Conservation (phyloP, 2,113 vertebrate species). For the Oreotrochilus melanogaster region DNA sequence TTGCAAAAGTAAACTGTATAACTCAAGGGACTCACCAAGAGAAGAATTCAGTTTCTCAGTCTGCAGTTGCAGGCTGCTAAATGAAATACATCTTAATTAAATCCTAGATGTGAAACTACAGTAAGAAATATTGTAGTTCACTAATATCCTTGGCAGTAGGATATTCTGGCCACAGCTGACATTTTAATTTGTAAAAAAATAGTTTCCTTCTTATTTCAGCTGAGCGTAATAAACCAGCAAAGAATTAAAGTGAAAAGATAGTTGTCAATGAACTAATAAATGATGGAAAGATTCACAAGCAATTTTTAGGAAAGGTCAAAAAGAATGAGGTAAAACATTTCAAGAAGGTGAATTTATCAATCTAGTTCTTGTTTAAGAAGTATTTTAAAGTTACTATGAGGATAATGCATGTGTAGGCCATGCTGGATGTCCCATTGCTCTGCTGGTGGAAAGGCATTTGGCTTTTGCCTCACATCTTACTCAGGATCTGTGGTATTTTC, state of each 20-base stretch:
- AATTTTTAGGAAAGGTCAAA: not conserved
- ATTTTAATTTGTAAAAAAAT: not conserved
- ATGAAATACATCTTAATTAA: not conserved
- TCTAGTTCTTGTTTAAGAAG: not conserved
- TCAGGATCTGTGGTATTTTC: constrained; percentile 11
- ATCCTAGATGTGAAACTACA: not conserved
- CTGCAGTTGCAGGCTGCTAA: not conserved
- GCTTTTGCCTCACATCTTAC: not conserved
- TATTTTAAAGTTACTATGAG: not conserved
- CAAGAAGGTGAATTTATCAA: not conserved
- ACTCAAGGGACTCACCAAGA: not conserved
- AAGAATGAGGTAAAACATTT: not conserved
- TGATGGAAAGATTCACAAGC: not conserved
- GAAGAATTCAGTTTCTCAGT: not conserved
- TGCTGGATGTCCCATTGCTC: not conserved
- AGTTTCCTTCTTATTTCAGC: not conserved
- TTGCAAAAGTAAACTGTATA: not conserved
- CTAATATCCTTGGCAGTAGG: not conserved
- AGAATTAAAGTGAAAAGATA: not conserved
- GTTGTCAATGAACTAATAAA: not conserved
- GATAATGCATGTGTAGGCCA: not conserved
- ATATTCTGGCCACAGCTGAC: not conserved
- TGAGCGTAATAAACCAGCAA: not conserved
- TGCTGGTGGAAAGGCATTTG: not conserved
- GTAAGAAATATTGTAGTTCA: not conserved